Percentiles rank a stretch among this genome's conserved stretches.
phyloP scores from a whole-genome alignment of 2,888 invertebrate genomes.

The Dermolepida albohirtum region DNA sequence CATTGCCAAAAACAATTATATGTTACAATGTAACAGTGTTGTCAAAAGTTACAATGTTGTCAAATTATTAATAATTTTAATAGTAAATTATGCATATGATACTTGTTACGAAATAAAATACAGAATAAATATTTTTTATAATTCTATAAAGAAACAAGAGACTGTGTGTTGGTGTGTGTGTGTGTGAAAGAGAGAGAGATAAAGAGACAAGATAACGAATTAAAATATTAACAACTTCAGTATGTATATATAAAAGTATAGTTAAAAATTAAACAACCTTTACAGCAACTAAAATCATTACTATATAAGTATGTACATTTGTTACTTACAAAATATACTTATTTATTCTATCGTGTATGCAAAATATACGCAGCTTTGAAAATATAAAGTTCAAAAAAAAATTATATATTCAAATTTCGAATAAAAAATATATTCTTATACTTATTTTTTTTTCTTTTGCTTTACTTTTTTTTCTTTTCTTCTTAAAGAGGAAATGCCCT shows the following conservation, averaged over 20 bases:
- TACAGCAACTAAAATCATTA: conserved; percentile 23
- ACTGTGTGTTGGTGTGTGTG: background rate
- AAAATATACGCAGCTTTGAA: conserved; percentile 9
- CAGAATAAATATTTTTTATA: conserved; percentile 5
- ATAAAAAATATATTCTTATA: conserved; percentile 24
- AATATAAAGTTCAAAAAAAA: conserved; percentile 1
- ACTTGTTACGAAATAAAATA: no score
- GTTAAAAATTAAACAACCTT: conserved; percentile 32
- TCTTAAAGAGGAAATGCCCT: conserved; percentile 37
- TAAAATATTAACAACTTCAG: conserved; percentile 25
- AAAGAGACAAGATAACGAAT: background rate
- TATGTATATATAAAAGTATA: conserved; percentile 17
- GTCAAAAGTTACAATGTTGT: no score
- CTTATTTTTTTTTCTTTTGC: no score
- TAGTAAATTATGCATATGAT: no score
- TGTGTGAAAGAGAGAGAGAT: conserved; percentile 1
- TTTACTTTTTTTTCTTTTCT: background rate
- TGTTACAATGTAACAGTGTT: no score
- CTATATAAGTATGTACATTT: conserved; percentile 25
- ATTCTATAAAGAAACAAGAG: conserved; percentile 1
- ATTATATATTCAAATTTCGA: conserved; percentile 12
- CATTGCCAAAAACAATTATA: no score
- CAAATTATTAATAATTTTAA: no score
- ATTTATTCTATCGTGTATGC: conserved; percentile 2
- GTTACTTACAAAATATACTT: conserved; percentile 30